Percentiles rank a stretch among this genome's conserved stretches.
Evolutionary conservation across 1,140 invertebrate species (phyloP).

Genomic region (Lucilia cuprina): DNA sequence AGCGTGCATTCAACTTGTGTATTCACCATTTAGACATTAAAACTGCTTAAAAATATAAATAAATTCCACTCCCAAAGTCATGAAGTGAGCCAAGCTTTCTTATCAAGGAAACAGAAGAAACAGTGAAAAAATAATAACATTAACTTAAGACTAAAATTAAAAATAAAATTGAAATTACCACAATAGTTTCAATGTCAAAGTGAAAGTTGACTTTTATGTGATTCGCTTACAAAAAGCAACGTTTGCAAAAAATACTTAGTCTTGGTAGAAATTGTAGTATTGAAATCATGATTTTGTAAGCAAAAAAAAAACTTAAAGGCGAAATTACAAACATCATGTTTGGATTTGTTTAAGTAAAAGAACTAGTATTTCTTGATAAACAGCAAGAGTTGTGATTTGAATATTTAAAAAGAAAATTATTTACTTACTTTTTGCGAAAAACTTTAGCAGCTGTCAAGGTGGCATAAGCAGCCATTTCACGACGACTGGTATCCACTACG

Average conservation of each 20-base stretch:
- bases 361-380: neutral
- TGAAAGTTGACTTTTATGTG: conserved; percentile 56
- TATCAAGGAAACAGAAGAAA: neutral
- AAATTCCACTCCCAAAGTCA: conserved; percentile 28
- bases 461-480: conserved; percentile 60
- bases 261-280: too few relatives aligned
- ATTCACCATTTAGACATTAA: neutral
- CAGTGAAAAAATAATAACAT: neutral
- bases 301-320: neutral
- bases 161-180: neutral
- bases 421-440: conserved; percentile 61
- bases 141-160: neutral
- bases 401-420: conserved; percentile 11
- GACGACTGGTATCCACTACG: conserved; percentile 45
- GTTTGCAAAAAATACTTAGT: neutral
- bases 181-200: conserved; percentile 60
- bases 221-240: neutral
- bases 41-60: neutral
- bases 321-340: neutral
- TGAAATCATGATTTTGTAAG: neutral
- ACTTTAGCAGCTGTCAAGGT: conserved; percentile 58
- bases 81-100: conserved; percentile 8
- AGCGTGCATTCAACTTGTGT: conserved; percentile 26
- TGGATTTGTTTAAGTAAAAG: neutral
- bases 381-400: neutral